A percentile compares a stretch with the other conserved stretches of the same genome.
Evolutionary conservation across 1,140 invertebrate species (phyloP).

Genomic region (Rhopalosiphum maidis): DNA sequence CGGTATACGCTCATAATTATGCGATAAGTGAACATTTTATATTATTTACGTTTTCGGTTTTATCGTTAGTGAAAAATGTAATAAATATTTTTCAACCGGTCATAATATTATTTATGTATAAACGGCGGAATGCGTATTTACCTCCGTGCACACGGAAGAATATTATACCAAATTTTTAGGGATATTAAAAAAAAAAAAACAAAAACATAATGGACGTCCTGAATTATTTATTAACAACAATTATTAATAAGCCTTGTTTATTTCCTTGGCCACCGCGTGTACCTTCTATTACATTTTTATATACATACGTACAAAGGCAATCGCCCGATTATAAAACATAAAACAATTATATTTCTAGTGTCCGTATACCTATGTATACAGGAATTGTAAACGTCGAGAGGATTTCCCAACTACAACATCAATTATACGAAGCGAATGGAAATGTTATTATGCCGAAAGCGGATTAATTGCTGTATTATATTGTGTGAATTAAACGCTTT

Average conservation of each 20-base stretch:
- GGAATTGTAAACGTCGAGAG: background rate
- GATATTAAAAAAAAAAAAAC: background rate
- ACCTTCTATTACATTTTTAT: background rate
- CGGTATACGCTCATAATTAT: background rate
- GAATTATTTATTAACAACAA: constrained; percentile 31
- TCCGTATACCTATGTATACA: background rate
- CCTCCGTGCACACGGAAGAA: background rate
- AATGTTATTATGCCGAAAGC: background rate
- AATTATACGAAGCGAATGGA: background rate
- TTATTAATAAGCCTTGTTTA: constrained; percentile 9
- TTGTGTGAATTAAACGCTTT: background rate
- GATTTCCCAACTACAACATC: background rate
- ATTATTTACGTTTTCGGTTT: background rate
- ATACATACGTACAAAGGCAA: background rate
- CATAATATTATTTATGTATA: background rate
- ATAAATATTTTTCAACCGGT: constrained; percentile 1
- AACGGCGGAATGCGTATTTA: background rate
- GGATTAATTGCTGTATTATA: constrained; percentile 18
- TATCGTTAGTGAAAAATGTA: background rate
- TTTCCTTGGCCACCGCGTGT: background rate
- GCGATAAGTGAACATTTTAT: background rate
- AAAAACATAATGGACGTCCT: background rate
- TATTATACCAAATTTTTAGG: background rate
- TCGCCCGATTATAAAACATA: background rate
- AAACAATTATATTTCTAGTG: constrained; percentile 1